Base-by-base conservation (phyloP, 37 sponge, comb jelly and placozoan genomes). In the Haliclona indistincta region DNA sequence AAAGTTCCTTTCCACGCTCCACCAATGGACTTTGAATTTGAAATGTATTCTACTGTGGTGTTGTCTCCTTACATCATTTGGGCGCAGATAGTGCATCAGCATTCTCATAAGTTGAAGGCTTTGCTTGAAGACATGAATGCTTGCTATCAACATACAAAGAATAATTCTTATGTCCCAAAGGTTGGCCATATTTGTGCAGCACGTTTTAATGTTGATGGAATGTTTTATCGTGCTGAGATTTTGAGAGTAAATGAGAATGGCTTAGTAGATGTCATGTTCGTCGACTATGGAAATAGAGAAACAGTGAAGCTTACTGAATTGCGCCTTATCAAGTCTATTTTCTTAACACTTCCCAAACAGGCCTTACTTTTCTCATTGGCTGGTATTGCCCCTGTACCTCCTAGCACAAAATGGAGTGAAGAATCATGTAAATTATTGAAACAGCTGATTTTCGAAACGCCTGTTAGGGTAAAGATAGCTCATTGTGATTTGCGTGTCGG, bases 141-240 rank as follows among this genome's bases (percentile, higher is more conserved):
- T 1, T 36, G 19, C 17, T 84, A 77, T 43, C 42, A 20, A 1
- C 37, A 23, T 22, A 22, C 44, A 15, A 15, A 15, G 10, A 54
- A 54, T 11, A 32, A 51, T 11, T 41, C 26, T 19, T 78, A 85
- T 41, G 70, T 54, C 26, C 85, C 85, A 1, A 35, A 35, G 0
- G 47, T 55, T 43, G 90, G 90, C 2, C 86, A 90, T 43, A 37
- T 84, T 11, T 84, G 86, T 70, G 81, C 67, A 25, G 90, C 81
- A 2, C 49, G 69, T 40, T 76, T 22, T 15, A 22, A 35, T 30
- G 17, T 79, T 22, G 81, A 84, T 64, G 68, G 84, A 54, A 22
- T 38, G 34, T 90, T 63, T 56, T 80, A 90, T 45, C 34, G 85
- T 19, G 85, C 67, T 0, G 79, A 85, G 51, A 79, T 77, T 2